Base-by-base conservation (phyloP, 2,888 invertebrate species). In the Pseudoips prasinana region DNA sequence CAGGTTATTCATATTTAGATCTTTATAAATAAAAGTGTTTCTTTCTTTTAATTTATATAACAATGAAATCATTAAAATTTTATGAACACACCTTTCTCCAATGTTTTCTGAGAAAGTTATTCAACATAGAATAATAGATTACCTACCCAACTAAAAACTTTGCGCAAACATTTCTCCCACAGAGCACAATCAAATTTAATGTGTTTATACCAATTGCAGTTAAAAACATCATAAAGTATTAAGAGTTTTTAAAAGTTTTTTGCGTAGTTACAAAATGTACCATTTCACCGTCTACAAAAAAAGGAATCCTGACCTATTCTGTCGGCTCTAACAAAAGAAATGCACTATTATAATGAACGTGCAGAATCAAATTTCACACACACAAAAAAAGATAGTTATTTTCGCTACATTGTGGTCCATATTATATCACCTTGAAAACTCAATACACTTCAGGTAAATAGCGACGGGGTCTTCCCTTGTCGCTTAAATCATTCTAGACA, bases 371-470 rank as follows among this genome's bases (percentile, higher is more conserved):
- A 78, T 83, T 82, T 77, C 73, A 75, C 73, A 73, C 67, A 64
- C 63, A 74, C 64, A 74, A 74, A 75, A n/a, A 71, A 58, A 53
- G 43, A 42, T 35, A 27, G 40, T 60, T 68, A 69, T 75, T 76
- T 72, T 62, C 64, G 57, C 57, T 55, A 58, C 80, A 78, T 79
- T 83, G 85, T 84, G 86, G 85, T 81, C 68, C 75, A 73, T 61
- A 74, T n/a, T 80, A 81, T 84, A 84, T 77, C 68, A 68, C 74
- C 65, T 49, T 59, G 29, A 64, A 72, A 60, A 59, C 63, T 68
- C 70, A 69, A 73, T 70, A 59, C 55, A 72, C 73, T 76, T 58
- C 86, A 87, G 87, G 87, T 86, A 88, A 79, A 83, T 79, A 81
- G 58, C 51, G 58, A 61, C 65, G 73, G 77, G 78, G 41, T 50